Conservation (phyloP, 2,888 invertebrate genomes). For the Drosophila demipolita region DNA sequence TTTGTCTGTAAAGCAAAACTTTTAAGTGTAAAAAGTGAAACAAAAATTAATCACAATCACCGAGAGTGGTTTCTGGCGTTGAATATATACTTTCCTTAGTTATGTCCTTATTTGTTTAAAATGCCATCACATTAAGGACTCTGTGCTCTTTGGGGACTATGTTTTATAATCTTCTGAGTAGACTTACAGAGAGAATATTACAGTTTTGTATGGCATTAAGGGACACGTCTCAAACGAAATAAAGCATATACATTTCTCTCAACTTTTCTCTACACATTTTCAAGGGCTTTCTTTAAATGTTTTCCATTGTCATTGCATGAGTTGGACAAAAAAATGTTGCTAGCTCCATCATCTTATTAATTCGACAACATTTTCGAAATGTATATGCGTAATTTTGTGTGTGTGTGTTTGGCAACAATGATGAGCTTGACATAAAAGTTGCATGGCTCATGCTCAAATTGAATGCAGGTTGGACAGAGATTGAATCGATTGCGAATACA, state of each 20-base stretch:
- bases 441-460: conserved; percentile 43
- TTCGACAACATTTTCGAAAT: neutral
- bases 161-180: neutral
- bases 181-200: neutral
- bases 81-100: neutral
- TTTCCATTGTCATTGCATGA: conserved; percentile 14
- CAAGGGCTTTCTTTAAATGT: neutral
- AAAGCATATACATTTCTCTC: neutral
- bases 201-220: neutral
- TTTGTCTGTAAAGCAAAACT: neutral
- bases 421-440: conserved; percentile 41
- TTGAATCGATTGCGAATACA: conserved; percentile 53
- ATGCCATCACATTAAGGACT: neutral
- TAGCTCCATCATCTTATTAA: neutral
- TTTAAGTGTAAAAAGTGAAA: neutral
- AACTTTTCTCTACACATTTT: neutral
- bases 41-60: neutral
- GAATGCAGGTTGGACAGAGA: conserved; percentile 31
- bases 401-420: neutral
- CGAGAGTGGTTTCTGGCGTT: neutral
- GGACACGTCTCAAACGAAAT: neutral
- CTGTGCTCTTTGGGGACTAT: neutral
- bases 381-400: neutral
- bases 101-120: neutral
- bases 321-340: neutral